phyloP scores from a whole-genome alignment of 2,888 invertebrate genomes.

The Drosophila multiciliata region DNA sequence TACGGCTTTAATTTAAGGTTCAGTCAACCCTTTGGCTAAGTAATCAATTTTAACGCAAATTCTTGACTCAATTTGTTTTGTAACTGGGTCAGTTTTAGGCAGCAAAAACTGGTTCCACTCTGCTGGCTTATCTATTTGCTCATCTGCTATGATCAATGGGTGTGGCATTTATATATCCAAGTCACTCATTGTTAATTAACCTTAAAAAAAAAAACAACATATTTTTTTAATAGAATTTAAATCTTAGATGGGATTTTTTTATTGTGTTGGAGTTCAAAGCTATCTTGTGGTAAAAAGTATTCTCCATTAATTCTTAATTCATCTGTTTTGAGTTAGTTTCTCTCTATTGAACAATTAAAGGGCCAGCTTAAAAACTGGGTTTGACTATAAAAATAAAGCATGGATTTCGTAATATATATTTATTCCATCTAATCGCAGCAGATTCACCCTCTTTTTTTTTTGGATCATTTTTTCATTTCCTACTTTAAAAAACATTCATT shows the following conservation, averaged over 20 bases:
- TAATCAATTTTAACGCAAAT: conserved; percentile 46
- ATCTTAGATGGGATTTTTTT: conserved; percentile 1
- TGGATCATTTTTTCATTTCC: conserved; percentile 74
- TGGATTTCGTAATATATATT: conserved; percentile 46
- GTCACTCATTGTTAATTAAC: not conserved
- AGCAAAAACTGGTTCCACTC: conserved; percentile 42
- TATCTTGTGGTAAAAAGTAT: not conserved
- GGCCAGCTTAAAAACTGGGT: not conserved
- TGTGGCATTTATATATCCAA: conserved; percentile 23
- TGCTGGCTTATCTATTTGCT: conserved; percentile 25
- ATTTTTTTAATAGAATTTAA: not conserved
- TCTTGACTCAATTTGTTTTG: conserved; percentile 5
- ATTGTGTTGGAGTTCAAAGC: not conserved
- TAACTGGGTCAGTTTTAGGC: conserved; percentile 54
- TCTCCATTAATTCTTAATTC: not conserved
- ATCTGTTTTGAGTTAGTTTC: not conserved
- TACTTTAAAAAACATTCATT: conserved; percentile 83
- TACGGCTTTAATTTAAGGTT: conserved; percentile 35
- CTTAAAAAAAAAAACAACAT: conserved; percentile 3
- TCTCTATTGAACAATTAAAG: not conserved
- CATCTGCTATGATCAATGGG: conserved; percentile 34
- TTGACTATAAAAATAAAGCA: conserved; percentile 20
- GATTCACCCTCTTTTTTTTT: conserved; percentile 43
- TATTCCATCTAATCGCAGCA: conserved; percentile 18
- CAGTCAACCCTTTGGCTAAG: conserved; percentile 49